Percentiles rank a stretch among this genome's conserved stretches.
These are phyloP conservation scores for Elysia crispata DNA, from an alignment of 2,888 invertebrate species.

Conservation along the genomic window DNA sequence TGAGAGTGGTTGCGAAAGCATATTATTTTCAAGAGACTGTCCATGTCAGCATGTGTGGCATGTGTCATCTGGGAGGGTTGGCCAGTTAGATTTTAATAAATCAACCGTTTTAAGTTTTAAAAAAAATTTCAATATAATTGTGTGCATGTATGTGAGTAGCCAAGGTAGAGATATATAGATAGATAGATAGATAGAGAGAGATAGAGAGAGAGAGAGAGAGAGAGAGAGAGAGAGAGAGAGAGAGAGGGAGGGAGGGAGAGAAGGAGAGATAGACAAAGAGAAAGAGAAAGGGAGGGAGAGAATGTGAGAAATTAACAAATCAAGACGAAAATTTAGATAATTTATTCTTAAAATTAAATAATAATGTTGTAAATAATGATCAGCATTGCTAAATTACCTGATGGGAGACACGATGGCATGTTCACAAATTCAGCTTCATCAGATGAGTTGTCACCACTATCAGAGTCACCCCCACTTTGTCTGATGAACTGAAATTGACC, in stretches of 20 bases:
- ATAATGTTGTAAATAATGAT: too few relatives aligned
- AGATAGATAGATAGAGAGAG: neutral
- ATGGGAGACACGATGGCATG: too few relatives aligned
- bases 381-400: neutral
- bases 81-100: too few relatives aligned
- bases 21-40: too few relatives aligned
- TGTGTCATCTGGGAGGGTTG: too few relatives aligned
- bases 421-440: slow-evolving; percentile 20
- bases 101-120: too few relatives aligned
- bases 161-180: neutral
- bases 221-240: slow-evolving; percentile 32
- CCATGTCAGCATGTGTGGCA: too few relatives aligned
- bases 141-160: neutral
- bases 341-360: too few relatives aligned
- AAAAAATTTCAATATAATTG: neutral
- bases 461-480: slow-evolving; percentile 59
- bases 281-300: slow-evolving; percentile 27
- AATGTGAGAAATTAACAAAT: neutral
- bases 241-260: slow-evolving; percentile 23
- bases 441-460: slow-evolving; percentile 61
- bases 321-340: neutral
- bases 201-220: slow-evolving; percentile 10
- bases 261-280: slow-evolving; percentile 20
- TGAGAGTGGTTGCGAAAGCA: too few relatives aligned
- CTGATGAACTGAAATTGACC: slow-evolving; percentile 75